phyloP scores from a whole-genome alignment of 2,797 vertebrate genomes.

The Antrozous pallidus region DNA sequence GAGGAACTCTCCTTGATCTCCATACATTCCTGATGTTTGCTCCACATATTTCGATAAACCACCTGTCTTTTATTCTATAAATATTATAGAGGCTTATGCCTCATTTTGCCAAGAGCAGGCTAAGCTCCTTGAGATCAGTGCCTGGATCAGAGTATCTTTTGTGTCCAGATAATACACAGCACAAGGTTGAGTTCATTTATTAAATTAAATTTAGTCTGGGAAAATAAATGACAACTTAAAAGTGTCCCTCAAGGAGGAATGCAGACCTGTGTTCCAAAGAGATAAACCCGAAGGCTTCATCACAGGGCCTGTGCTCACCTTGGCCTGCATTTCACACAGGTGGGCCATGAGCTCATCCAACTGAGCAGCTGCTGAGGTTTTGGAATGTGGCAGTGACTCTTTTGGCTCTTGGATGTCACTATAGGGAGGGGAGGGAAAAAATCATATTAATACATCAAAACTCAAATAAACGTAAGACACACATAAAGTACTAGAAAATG shows the following conservation, averaged over 20 bases:
- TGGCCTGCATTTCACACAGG: slow-evolving; percentile 73
- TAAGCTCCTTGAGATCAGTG: not conserved
- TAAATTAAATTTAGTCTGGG: not conserved
- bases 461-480: not conserved
- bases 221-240: not conserved
- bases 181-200: not conserved
- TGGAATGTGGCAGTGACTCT: not conserved
- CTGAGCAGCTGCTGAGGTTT: slow-evolving; percentile 70
- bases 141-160: not conserved
- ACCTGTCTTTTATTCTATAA: not conserved
- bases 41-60: not conserved
- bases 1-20: not conserved
- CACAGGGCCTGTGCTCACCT: slow-evolving; percentile 65
- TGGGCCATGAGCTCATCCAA: slow-evolving; percentile 82
- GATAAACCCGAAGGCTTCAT: not conserved
- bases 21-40: not conserved
- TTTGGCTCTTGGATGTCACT: not conserved
- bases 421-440: not conserved
- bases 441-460: not conserved
- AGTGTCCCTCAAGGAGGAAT: not conserved
- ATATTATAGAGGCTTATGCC: not conserved
- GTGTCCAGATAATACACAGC: not conserved
- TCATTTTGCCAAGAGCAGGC: not conserved
- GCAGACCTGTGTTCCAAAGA: not conserved
- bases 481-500: not conserved